Evolutionary conservation across 2,113 vertebrate species (phyloP), one percentile per base, ranked within the genome.

Genomic region (Cercocebus atys): DNA sequence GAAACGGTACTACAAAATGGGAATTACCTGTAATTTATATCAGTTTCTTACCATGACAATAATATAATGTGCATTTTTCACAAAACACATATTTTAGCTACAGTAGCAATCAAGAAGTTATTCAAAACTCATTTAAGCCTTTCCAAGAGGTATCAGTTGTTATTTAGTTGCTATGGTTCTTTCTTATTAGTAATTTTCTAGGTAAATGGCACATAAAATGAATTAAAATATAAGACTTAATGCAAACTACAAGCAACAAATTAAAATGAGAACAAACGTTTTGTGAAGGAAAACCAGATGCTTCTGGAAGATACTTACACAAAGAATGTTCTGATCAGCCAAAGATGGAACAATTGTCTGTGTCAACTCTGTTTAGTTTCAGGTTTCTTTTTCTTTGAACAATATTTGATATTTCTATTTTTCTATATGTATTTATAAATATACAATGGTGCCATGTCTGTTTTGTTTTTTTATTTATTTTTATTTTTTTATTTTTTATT

Each of bases 11-110:
- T 98, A 75, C 95, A 95, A 98, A 98, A 92, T 98, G 73, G 55
- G 97, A 98, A 98, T 98, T 96, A 96, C 97, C 96, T 96, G 84
- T 97, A 98, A 98, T 98, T 97, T 98, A 98, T 97, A 94, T 98
- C 93, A 93, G 59, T 95, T 95, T 16, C 97, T 98, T 97, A 95
- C 72, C 64, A 84, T 94, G 92, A 97, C 92, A 96, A 96, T 96
- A 97, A 90, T 81, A 84, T 68, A 94, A 90, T 85, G 12, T 50
- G 59, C 57, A 90, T 94, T 98, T 97, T 97, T 61, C 94, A 94
- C 78, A 90, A 98, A 98, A 97, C 85, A 80, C 61, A 47, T 70
- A 6, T 93, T 98, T 98, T 98, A 92, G 78, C 78, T 96, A 90
- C 43, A 93, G 73, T 80, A 96, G 73, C 95, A 95, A 97, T 97